Base-by-base conservation (phyloP, 2,113 vertebrate species). In the Tyrannus savana region DNA sequence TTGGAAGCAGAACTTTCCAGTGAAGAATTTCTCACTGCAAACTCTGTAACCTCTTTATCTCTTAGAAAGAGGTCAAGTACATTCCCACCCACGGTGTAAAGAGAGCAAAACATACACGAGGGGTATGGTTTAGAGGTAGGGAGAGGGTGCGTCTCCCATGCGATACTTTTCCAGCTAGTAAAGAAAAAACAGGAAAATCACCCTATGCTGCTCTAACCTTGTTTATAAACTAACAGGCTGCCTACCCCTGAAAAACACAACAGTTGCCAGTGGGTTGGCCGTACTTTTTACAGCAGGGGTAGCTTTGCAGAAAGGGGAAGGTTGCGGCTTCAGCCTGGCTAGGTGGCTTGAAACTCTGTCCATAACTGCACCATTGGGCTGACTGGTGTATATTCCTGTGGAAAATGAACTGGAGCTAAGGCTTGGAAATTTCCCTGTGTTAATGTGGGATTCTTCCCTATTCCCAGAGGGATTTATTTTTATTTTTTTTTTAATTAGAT, bases 361-460 rank as follows among this genome's bases (percentile, higher is more conserved):
- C 14, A 1, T 77, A 63, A 49, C 31, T 72, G 85, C 88, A 92
- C 90, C 83, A 14, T 19, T 72, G 90, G 85, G 79, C 76, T 95
- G 87, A 59, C 84, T 90, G 87, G 63, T 90, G 53, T 91, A 33
- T 87, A 67, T 95, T 95, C 78, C 84, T 90, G 82, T 95, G 93
- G 87, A 91, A 94, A 86, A 74, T 44, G 63, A 93, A 85, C 90
- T 91, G 89, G 88, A 94, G 49, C 39, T 86, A 58, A 81, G 90
- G 69, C 67, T 84, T 93, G 83, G 95, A 90, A 72, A 60, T 84
- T 78, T 90, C 52, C 66, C 64, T 86, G 47, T 94, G 30, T 93
- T 92, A 83, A 84, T 73, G 55, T 82, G 91, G 86, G 84, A 74
- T 49, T 89, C 83, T 59, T 93, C 39, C 42, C 59, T 94, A 28